Conservation (phyloP, 2,888 invertebrate species). For the Luperina testacea region DNA sequence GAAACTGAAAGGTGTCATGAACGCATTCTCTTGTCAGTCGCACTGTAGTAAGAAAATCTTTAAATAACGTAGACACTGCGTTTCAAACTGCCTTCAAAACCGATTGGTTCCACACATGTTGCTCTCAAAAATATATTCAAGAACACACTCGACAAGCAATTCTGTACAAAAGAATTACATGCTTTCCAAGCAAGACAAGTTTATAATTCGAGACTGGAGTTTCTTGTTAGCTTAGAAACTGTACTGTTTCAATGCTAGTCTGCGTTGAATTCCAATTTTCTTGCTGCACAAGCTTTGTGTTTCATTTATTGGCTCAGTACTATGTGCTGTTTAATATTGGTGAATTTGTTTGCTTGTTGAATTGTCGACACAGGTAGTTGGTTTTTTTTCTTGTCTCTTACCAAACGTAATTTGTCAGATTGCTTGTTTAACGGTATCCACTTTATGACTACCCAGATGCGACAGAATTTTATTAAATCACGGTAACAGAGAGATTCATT, state of each 20-base stretch:
- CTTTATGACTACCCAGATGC: too few species aligned
- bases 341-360: conserved; percentile 19
- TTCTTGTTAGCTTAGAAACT: conserved; percentile 66
- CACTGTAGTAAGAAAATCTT: background rate
- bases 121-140: conserved; percentile 36
- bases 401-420: too few species aligned
- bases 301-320: conserved; percentile 33
- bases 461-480: too few species aligned
- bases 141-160: conserved; percentile 19
- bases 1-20: background rate
- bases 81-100: background rate
- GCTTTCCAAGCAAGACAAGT: conserved; percentile 55
- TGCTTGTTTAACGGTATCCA: too few species aligned
- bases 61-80: background rate
- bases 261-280: conserved; percentile 67
- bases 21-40: background rate
- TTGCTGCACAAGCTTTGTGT: conserved; percentile 34
- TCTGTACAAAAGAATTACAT: conserved; percentile 43
- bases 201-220: conserved; percentile 70
- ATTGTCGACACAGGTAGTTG: background rate
- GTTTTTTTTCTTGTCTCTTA: background rate
- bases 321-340: conserved; percentile 23
- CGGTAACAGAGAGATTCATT: too few species aligned
- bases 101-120: conserved; percentile 8
- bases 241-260: conserved; percentile 40